A percentile compares a stretch with the other conserved stretches of the same genome.
These are phyloP conservation scores for Epirrita christyi DNA, from an alignment of 2,888 invertebrate species.

Conservation along the genomic window DNA sequence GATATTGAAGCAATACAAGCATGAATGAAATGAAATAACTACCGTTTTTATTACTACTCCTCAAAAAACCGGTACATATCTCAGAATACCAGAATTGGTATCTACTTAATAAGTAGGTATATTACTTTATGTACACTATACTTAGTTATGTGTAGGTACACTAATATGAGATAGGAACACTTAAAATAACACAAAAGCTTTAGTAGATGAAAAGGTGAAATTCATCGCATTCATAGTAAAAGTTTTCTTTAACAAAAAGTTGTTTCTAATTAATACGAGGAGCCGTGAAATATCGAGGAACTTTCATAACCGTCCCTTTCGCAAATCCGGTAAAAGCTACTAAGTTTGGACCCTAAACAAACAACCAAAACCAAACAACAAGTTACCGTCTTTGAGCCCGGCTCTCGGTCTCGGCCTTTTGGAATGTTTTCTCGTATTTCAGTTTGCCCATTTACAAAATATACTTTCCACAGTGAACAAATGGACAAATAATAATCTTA, in stretches of 20 bases:
- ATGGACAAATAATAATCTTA: not conserved
- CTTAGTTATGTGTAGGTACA: no score
- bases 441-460: slow-evolving; percentile 13
- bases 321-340: slow-evolving; percentile 31
- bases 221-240: slow-evolving; percentile 1
- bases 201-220: not conserved
- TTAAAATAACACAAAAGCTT: not conserved
- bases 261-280: slow-evolving; percentile 14
- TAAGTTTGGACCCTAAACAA: slow-evolving; percentile 31
- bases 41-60: slow-evolving; percentile 16
- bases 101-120: no score
- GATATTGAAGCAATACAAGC: slow-evolving; percentile 29
- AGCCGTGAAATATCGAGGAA: slow-evolving; percentile 22
- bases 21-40: slow-evolving; percentile 16
- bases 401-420: slow-evolving; percentile 15
- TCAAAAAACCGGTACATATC: not conserved
- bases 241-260: slow-evolving; percentile 9
- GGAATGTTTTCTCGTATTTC: slow-evolving; percentile 17
- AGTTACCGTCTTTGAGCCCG: slow-evolving; percentile 32
- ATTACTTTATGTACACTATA: no score
- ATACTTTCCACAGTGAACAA: not conserved
- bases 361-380: no score
- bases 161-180: not conserved
- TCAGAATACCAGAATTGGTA: not conserved
- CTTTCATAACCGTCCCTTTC: slow-evolving; percentile 24